These are phyloP conservation scores for Dromiciops gliroides DNA, from an alignment of 2,113 vertebrate species.

Conservation along the genomic window DNA sequence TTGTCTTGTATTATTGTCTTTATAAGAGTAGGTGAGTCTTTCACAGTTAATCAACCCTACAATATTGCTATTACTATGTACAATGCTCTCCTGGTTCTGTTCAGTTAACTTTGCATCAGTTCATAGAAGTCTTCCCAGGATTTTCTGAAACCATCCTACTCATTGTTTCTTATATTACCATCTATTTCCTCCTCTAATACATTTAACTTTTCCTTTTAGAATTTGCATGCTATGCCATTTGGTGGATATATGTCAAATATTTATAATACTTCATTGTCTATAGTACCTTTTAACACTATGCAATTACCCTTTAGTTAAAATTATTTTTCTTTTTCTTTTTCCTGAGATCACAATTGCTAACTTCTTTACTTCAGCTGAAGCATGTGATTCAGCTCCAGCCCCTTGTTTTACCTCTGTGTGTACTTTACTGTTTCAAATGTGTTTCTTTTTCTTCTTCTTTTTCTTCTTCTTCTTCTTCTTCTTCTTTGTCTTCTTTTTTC, in stretches of 20 bases:
- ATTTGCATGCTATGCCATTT: not conserved
- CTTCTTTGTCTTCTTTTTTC: too few species aligned
- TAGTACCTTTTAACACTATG: not conserved
- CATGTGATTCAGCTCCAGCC: not conserved
- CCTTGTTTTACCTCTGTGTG: not conserved
- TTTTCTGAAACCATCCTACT: too few species aligned
- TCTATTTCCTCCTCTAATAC: not conserved
- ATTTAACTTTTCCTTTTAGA: not conserved
- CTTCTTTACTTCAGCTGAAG: not conserved
- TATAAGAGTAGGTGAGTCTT: too few species aligned
- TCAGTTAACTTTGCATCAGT: too few species aligned
- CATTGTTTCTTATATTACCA: too few species aligned
- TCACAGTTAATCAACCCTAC: too few species aligned
- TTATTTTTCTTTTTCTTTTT: not conserved
- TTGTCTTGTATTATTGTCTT: too few species aligned
- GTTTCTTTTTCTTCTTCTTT: too few species aligned
- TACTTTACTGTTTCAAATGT: not conserved
- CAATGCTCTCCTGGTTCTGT: too few species aligned
- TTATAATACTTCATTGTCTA: not conserved
- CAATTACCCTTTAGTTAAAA: not conserved
- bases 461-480: too few species aligned
- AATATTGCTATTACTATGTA: too few species aligned
- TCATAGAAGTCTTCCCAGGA: too few species aligned
- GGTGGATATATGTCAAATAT: not conserved
- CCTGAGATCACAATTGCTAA: accelerated